These are phyloP conservation scores for Parnassius mnemosyne DNA, from an alignment of 2,888 invertebrate genomes.

Conservation along the genomic window DNA sequence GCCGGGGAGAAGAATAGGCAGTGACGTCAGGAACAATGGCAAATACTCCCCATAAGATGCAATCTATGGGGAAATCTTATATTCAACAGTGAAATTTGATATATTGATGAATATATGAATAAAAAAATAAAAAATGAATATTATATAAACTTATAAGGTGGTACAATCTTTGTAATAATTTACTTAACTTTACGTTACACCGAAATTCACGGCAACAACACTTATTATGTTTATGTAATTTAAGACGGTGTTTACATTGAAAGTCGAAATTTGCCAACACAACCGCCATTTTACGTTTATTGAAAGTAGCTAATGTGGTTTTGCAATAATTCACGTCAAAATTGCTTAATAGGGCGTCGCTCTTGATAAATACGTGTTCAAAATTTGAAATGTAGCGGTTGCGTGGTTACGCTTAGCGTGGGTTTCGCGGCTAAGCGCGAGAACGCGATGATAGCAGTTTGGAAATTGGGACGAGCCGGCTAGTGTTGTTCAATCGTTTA, in stretches of 20 bases:
- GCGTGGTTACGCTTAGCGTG: conserved; percentile 29
- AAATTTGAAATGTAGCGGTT: conserved; percentile 33
- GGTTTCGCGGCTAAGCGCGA: conserved; percentile 27
- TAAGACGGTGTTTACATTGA: not conserved
- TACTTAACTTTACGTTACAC: no score
- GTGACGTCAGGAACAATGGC: no score
- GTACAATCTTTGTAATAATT: no score
- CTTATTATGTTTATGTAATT: no score
- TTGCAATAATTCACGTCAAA: conserved; percentile 22
- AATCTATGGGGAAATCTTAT: no score
- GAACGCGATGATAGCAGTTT: conserved; percentile 27
- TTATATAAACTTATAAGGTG: no score
- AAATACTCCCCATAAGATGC: no score
- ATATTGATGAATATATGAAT: no score
- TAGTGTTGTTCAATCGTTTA: conserved; percentile 15
- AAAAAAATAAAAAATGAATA: no score
- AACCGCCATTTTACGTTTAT: conserved; percentile 3
- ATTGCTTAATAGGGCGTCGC: conserved; percentile 24
- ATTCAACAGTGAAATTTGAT: no score
- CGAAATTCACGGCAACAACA: no score
- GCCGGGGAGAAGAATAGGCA: no score
- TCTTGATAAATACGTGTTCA: conserved; percentile 32
- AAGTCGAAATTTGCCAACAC: not conserved
- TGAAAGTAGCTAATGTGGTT: conserved; percentile 15
- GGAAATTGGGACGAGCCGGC: not conserved